These are phyloP conservation scores for Rallus crepitans DNA, from an alignment of 2,797 vertebrate species.

Conservation along the genomic window DNA sequence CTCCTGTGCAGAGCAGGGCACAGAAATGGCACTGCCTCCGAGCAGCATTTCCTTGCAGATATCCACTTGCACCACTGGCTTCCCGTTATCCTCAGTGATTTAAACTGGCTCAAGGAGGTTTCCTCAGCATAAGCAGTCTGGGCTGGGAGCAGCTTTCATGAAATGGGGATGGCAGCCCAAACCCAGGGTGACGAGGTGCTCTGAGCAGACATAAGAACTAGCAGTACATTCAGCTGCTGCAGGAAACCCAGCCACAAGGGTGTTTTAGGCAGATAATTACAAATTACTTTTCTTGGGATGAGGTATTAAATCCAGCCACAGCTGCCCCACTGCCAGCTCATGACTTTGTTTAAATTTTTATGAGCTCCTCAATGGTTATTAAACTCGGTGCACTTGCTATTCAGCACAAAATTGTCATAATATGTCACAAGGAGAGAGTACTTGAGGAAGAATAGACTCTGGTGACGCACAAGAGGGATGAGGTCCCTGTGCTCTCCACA, in stretches of 20 bases:
- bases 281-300: background rate
- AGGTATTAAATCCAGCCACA: conserved; percentile 11
- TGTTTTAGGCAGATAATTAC: background rate
- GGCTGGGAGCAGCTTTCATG: background rate
- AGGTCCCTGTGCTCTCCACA: background rate
- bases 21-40: background rate
- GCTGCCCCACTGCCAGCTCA: background rate
- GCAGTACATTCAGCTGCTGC: background rate
- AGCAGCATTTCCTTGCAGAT: background rate
- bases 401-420: background rate
- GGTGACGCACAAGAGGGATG: background rate
- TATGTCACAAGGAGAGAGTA: background rate
- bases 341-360: conserved; percentile 33
- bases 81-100: background rate
- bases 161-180: background rate
- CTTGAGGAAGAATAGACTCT: background rate
- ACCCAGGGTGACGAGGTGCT: background rate
- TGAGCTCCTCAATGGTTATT: conserved; percentile 13
- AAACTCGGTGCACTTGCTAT: background rate
- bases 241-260: background rate
- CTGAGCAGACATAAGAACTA: rapidly evolving
- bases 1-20: rapidly evolving
- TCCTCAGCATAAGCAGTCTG: background rate
- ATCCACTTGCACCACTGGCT: background rate
- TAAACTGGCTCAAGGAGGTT: background rate